Evolutionary conservation across 2,888 invertebrate species (phyloP).

Genomic region (Capitulum mitella): DNA sequence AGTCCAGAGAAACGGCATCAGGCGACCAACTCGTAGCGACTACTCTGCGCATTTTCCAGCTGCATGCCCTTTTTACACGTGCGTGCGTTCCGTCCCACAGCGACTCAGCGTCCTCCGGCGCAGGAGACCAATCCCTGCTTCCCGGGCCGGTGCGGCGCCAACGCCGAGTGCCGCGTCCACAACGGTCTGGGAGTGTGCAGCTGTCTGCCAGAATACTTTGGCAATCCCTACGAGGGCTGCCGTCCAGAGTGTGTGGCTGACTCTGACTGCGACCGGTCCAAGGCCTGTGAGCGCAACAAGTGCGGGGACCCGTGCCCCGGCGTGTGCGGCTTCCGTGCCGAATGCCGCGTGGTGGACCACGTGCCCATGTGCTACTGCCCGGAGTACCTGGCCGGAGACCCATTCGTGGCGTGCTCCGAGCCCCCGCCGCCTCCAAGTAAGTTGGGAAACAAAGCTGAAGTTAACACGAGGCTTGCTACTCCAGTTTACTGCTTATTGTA

Average conservation of each 20-base stretch:
- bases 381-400: slow-evolving; percentile 61
- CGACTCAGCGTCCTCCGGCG: neutral
- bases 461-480: too few relatives aligned
- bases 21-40: too few relatives aligned
- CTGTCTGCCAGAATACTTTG: slow-evolving; percentile 45
- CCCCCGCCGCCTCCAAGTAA: slow-evolving; percentile 25
- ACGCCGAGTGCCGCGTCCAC: slow-evolving; percentile 71
- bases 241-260: slow-evolving; percentile 67
- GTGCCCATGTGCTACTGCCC: slow-evolving; percentile 68
- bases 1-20: too few relatives aligned
- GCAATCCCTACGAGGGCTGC: slow-evolving; percentile 47
- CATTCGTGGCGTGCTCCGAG: slow-evolving; percentile 46
- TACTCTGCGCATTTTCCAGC: too few relatives aligned
- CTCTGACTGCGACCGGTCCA: slow-evolving; percentile 65
- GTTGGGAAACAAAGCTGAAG: too few relatives aligned
- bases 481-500: too few relatives aligned
- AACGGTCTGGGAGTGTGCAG: slow-evolving; percentile 43
- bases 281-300: slow-evolving; percentile 52
- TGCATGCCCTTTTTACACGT: too few relatives aligned
- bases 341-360: slow-evolving; percentile 66
- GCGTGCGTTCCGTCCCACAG: neutral
- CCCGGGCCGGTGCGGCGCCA: slow-evolving; percentile 68
- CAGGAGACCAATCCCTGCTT: slow-evolving; percentile 54
- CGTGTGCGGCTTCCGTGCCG: slow-evolving; percentile 64
- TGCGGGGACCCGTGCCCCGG: slow-evolving; percentile 58